Conservation (phyloP, 2,797 vertebrate genomes). For the Rhinella marina region DNA sequence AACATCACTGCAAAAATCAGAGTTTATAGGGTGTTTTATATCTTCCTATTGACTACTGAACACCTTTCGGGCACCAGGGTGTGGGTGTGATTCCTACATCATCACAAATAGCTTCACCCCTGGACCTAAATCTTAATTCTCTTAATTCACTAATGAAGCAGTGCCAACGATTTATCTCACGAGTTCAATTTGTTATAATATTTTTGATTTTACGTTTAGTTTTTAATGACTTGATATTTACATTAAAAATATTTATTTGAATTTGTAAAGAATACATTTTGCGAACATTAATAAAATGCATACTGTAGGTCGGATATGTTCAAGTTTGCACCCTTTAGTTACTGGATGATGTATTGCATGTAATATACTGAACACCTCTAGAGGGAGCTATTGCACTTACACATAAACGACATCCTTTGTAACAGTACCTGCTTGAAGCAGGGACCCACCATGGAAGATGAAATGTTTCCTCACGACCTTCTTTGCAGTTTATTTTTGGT, state of each 20-base stretch:
- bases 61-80: background rate
- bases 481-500: background rate
- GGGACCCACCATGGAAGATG: background rate
- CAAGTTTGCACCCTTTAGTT: background rate
- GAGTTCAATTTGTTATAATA: background rate
- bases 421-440: background rate
- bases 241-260: background rate
- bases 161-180: background rate
- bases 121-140: background rate
- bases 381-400: slow-evolving; percentile 74
- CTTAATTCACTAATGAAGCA: background rate
- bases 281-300: too few relatives aligned
- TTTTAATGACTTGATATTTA: background rate
- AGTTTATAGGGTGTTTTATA: too few relatives aligned
- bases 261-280: background rate
- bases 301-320: background rate
- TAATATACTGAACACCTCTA: slow-evolving; percentile 64
- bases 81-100: background rate
- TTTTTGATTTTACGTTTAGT: background rate
- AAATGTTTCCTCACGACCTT: background rate
- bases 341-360: background rate
- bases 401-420: slow-evolving; percentile 56
- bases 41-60: too few relatives aligned
- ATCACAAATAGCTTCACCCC: background rate
- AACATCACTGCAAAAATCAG: too few relatives aligned